Evolutionary conservation across 2,113 vertebrate genomes (phyloP), one percentile per base, ranked within the genome.

Genomic region (Recurvirostra avosetta): DNA sequence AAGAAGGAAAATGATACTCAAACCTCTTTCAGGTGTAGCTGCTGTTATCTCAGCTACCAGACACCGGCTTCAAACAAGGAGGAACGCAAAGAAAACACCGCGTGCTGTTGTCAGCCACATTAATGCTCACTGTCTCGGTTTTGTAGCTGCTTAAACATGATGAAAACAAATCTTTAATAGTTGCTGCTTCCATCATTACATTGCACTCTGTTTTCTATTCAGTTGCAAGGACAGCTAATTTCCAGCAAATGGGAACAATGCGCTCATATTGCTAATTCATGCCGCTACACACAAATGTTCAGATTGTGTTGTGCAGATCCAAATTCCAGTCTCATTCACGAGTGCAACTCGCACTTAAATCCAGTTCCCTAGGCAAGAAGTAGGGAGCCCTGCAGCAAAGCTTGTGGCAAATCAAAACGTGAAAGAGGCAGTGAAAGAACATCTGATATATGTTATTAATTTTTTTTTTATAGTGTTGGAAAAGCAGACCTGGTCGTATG

Each of bases 181-280:
- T 12, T 79, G 84, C 87, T 95, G 96, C 87, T 93, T 86, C 94
- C 93, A 80, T 86, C 92, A 83, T 55, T 83, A 88, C 85, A 90
- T 66, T n/a, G 85, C 79, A 63, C 55, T 87, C 61, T 92, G 78
- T 86, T 96, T 92, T 92, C 92, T 88, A 86, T 92, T 96, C 96
- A 92, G 59, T 88, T 95, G 95, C 96, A 97, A 93, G 92, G 93
- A 80, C 92, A 94, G 95, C 96, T 94, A 56, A 93, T 94, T 96
- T 96, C 90, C 92, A 85, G 91, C 92, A 93, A 90, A 86, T 6
- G 2, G 67, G 90, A 94, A 96, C 96, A 96, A 96, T 96, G 96
- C 1, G 7, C 90, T 96, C 92, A 86, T 90, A 90, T 94, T 93
- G 95, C 95, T 94, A 96, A 96, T 96, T 95, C 93, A 96, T 88